Conservation (phyloP, 1,140 invertebrate genomes). For the Calosoma granatense region DNA sequence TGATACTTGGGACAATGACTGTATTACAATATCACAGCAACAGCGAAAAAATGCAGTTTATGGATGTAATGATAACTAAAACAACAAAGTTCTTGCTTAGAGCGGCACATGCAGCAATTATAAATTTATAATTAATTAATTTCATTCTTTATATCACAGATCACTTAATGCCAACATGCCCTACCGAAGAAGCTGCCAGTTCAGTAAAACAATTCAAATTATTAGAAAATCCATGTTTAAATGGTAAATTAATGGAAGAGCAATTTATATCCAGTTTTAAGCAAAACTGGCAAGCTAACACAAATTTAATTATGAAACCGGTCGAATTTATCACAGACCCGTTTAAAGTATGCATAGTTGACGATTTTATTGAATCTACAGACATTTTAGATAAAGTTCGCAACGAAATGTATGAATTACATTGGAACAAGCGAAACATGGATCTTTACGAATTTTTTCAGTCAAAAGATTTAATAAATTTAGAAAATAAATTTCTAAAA, state of each 20-base stretch:
- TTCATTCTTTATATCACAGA: constrained; percentile 18
- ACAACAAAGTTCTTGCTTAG: too few species aligned
- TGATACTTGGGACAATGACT: constrained; percentile 26
- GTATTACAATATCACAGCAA: constrained; percentile 15
- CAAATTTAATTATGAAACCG: constrained; percentile 21
- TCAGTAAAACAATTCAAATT: constrained; percentile 15
- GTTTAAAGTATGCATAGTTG: constrained; percentile 45
- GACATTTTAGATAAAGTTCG: constrained; percentile 46
- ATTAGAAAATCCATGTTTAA: constrained; percentile 19
- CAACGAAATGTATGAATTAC: constrained; percentile 50
- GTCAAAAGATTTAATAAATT: constrained; percentile 48
- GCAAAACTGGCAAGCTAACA: constrained; percentile 31
- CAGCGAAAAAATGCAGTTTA: constrained; percentile 14
- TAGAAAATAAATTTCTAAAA: constrained; percentile 41
- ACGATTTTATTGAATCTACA: constrained; percentile 43
- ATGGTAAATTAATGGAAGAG: constrained; percentile 11
- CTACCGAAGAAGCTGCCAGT: not conserved
- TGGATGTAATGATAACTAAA: too few species aligned
- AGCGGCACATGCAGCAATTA: too few species aligned
- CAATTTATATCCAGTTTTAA: constrained; percentile 27
- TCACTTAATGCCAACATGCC: constrained; percentile 28
- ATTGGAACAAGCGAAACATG: constrained; percentile 51
- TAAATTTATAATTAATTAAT: too few species aligned
- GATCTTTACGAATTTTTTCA: constrained; percentile 65
- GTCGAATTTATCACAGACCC: constrained; percentile 37